phyloP scores from a whole-genome alignment of 2,113 vertebrate species.

The Sceloporus undulatus region DNA sequence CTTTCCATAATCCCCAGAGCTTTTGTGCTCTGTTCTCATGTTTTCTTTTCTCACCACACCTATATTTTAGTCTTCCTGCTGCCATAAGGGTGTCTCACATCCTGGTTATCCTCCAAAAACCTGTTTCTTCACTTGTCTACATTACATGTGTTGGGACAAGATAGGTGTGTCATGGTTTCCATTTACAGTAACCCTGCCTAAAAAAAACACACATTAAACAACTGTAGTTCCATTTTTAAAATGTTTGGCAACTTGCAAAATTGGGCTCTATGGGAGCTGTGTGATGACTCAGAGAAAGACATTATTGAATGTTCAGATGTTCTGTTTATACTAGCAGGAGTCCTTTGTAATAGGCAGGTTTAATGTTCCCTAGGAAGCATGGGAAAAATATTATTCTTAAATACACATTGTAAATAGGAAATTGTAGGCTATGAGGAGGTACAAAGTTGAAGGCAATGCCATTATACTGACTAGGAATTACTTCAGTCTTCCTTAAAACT shows the following conservation, averaged over 20 bases:
- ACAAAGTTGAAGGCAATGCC: constrained; percentile 50
- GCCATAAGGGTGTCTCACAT: neutral
- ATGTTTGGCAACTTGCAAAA: neutral
- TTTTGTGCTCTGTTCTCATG: neutral
- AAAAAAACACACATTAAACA: neutral
- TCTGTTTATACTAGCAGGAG: constrained; percentile 47
- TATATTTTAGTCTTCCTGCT: neutral
- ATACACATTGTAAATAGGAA: constrained; percentile 61
- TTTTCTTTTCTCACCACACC: neutral
- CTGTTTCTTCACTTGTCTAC: neutral
- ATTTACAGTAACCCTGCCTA: constrained; percentile 4
- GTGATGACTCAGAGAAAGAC: constrained; percentile 28
- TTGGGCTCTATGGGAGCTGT: neutral
- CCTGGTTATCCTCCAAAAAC: neutral
- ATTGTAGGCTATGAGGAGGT: constrained; percentile 42
- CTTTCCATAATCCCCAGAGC: neutral
- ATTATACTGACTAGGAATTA: constrained; percentile 46
- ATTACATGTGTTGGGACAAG: neutral
- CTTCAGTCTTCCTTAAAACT: constrained; percentile 40
- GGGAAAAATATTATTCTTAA: constrained; percentile 42
- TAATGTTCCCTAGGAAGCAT: constrained; percentile 51
- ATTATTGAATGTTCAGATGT: constrained; percentile 31
- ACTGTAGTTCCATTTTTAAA: constrained; percentile 4
- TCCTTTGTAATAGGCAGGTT: constrained; percentile 50
- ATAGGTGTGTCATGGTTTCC: neutral